phyloP scores from a whole-genome alignment of 1,140 invertebrate genomes.

The Pseudomyrmex dendroicus region DNA sequence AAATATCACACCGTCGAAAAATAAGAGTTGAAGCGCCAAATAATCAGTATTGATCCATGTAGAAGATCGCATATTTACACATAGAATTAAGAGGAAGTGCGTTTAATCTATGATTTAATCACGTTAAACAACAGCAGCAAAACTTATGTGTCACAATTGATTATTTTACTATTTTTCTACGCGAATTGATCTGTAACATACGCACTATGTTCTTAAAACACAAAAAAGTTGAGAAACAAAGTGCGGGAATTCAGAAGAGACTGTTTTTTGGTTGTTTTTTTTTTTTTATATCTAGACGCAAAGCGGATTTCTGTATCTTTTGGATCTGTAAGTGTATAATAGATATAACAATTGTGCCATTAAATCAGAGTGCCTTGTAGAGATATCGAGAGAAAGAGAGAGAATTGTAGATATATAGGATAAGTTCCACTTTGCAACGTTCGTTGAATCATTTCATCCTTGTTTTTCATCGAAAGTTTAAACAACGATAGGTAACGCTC shows the following conservation, averaged over 20 bases:
- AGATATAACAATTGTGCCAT: slow-evolving; percentile 74
- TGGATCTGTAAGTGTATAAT: slow-evolving; percentile 44
- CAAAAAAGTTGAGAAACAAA: neutral
- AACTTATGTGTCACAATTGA: too few relatives aligned
- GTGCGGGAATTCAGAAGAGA: neutral
- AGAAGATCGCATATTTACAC: slow-evolving; percentile 39
- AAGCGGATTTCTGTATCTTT: slow-evolving; percentile 23
- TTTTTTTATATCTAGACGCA: neutral
- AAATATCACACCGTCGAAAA: neutral
- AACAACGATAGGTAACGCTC: too few relatives aligned
- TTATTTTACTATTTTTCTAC: slow-evolving; percentile 54
- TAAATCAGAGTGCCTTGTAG: slow-evolving; percentile 69
- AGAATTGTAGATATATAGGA: neutral
- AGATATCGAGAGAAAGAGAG: neutral
- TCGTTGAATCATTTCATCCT: too few relatives aligned
- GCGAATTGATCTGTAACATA: neutral
- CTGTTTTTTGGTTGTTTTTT: neutral
- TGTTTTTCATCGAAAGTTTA: too few relatives aligned
- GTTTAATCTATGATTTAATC: too few relatives aligned
- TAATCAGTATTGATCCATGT: slow-evolving; percentile 80
- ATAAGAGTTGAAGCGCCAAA: slow-evolving; percentile 77
- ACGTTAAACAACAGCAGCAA: too few relatives aligned
- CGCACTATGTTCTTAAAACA: neutral
- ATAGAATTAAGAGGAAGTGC: slow-evolving; percentile 62
- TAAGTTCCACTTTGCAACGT: too few relatives aligned